Conservation (phyloP, 2,888 invertebrate species). For the Zelleria hepariella region DNA sequence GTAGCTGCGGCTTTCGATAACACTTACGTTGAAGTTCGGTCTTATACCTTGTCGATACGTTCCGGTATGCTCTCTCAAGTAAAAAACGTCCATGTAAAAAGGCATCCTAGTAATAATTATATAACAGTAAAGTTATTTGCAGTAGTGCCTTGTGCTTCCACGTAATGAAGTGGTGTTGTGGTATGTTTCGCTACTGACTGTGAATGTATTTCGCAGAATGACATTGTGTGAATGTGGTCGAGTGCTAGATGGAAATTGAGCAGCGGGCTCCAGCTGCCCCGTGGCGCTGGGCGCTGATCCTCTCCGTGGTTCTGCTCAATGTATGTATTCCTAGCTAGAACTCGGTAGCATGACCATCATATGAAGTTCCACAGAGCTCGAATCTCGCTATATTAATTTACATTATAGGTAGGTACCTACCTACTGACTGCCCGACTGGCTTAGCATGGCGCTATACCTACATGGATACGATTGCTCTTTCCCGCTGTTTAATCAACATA, state of each 20-base stretch:
- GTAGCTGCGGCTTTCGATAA: neutral
- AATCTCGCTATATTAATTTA: no score
- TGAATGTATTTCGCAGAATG: neutral
- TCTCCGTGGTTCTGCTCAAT: slow-evolving; percentile 50
- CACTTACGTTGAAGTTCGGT: neutral
- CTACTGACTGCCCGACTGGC: slow-evolving; percentile 1
- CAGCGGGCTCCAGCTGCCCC: slow-evolving; percentile 22
- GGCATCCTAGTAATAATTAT: neutral
- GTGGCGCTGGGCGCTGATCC: slow-evolving; percentile 58
- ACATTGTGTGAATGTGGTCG: neutral
- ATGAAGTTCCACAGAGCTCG: no score
- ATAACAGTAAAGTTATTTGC: neutral
- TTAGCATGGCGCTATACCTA: no score
- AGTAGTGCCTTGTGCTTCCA: neutral
- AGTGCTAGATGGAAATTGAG: slow-evolving; percentile 53
- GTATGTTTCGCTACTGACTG: neutral
- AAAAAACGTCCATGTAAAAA: neutral
- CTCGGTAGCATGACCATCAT: no score
- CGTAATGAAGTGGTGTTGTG: neutral
- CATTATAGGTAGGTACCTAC: slow-evolving; percentile 5
- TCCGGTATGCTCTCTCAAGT: neutral
- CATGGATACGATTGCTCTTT: no score
- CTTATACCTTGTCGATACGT: neutral
- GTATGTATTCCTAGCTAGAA: slow-evolving; percentile 37
- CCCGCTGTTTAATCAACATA: no score